Base-by-base conservation (phyloP, 2,113 vertebrate species). In the Rattus rattus region DNA sequence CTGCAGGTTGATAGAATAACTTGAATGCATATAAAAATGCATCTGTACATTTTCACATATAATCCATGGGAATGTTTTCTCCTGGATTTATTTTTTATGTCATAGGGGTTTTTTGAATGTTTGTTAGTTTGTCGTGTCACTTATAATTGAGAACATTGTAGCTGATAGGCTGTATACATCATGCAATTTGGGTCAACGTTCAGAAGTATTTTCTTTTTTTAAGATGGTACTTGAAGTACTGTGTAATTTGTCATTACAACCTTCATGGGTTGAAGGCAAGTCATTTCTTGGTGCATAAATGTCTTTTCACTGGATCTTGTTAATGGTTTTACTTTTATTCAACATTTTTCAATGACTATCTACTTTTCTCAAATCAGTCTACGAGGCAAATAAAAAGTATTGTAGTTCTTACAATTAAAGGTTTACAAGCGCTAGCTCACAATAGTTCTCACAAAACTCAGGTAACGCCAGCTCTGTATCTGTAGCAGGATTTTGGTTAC, bases 261-360 rank as follows among this genome's bases (percentile, higher is more conserved):
- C 6, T 30, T 59, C 26, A n/a, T n/a, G 9, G 7, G 47, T 84
- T 88, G 88, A 95, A n/a, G 8, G 30, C 26, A 70, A 52, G 19
- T 59, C 1, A 4, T 10, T 80, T 72, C 87, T 95, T 63, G 89
- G 88, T 59, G 80, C 92, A 26, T 92, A 93, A 67, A 39, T 98
- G 86, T 65, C 59, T 96, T 98, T 96, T 88, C 54, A 67, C 12
- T 61, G 10, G 91, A 59, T 94, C 75, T 96, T 85, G 61, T n/a
- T 96, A 90, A 59, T 94, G 89, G 70, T 65, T 85, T 85, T 85
- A 47, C 26, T 33, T 65, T 65, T 30, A 33, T 70, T 67, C 7
- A 81, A 33, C 86, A 85, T 56, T 91, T 88, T 2, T 75, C 14
- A 24, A 89, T 83, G 89, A 96, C 47, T 7, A 92, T 30, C 47